phyloP scores from a whole-genome alignment of 2,797 vertebrate genomes.

The Nothura maculosa region DNA sequence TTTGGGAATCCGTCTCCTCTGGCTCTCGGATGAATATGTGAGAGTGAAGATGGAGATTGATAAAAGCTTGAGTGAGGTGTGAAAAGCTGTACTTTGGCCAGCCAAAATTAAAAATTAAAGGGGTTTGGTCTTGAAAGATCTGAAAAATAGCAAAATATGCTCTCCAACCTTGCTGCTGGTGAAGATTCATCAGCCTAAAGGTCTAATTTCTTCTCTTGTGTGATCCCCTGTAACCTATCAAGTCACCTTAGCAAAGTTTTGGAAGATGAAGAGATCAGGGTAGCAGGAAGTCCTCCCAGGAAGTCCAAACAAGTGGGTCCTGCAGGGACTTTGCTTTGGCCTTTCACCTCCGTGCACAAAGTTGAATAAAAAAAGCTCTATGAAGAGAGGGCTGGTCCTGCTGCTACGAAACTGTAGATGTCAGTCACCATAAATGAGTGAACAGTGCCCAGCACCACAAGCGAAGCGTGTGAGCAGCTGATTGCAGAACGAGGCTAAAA shows the following conservation, averaged over 20 bases:
- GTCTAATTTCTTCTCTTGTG: not conserved
- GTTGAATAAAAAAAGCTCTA: not conserved
- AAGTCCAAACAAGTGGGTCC: not conserved
- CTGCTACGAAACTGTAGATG: fast-evolving
- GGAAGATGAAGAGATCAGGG: not conserved
- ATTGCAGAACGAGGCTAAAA: not conserved
- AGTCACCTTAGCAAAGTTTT: not conserved
- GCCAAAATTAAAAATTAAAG: not conserved
- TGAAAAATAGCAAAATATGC: not conserved
- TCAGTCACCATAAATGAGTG: not conserved
- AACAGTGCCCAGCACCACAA: not conserved
- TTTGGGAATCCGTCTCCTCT: conserved; percentile 2
- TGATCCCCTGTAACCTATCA: not conserved
- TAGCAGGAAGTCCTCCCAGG: no score
- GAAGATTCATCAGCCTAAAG: not conserved
- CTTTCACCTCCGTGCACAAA: not conserved
- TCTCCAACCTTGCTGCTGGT: not conserved
- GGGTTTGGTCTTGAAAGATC: not conserved
- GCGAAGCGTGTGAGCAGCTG: not conserved
- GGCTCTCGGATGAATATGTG: not conserved
- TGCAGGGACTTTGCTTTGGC: not conserved
- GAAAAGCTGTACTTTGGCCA: not conserved
- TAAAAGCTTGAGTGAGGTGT: not conserved
- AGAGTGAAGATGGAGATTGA: not conserved
- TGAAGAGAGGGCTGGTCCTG: not conserved